A percentile compares a stretch with the other conserved stretches of the same genome.
These are phyloP conservation scores for Clivina fossor DNA, from an alignment of 2,888 invertebrate species.

Conservation along the genomic window DNA sequence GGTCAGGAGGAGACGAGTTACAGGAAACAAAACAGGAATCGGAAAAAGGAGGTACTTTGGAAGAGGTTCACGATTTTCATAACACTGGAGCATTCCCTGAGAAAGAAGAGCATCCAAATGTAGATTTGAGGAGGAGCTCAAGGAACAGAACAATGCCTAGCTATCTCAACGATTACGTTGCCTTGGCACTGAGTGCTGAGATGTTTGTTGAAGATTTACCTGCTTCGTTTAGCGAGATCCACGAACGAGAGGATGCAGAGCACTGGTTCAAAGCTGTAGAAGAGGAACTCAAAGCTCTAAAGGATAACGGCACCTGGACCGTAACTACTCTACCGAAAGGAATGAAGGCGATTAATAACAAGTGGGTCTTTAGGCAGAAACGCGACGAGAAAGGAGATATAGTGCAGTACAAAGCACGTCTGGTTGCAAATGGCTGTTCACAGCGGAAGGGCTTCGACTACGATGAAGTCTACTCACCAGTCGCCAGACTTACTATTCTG, in stretches of 20 bases:
- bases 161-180: constrained; percentile 5
- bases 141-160: constrained; percentile 1
- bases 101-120: background rate
- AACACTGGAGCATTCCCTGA: too few species aligned
- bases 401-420: constrained; percentile 42
- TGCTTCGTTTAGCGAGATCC: constrained; percentile 6
- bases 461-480: constrained; percentile 29
- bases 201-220: constrained; percentile 19
- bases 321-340: constrained; percentile 36
- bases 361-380: constrained; percentile 44
- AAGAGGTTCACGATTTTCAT: too few species aligned
- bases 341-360: constrained; percentile 39
- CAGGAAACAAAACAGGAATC: too few species aligned
- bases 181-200: constrained; percentile 10
- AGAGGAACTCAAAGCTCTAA: constrained; percentile 37
- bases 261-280: constrained; percentile 39
- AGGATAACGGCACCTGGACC: constrained; percentile 39
- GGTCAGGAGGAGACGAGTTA: too few species aligned
- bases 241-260: constrained; percentile 9
- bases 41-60: too few species aligned
- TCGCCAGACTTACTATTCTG: constrained; percentile 21
- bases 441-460: constrained; percentile 37
- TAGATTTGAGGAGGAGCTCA: background rate
- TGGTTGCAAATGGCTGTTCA: constrained; percentile 44
- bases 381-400: constrained; percentile 40